Conservation (phyloP, 2,113 vertebrate genomes). For the Grus americana region DNA sequence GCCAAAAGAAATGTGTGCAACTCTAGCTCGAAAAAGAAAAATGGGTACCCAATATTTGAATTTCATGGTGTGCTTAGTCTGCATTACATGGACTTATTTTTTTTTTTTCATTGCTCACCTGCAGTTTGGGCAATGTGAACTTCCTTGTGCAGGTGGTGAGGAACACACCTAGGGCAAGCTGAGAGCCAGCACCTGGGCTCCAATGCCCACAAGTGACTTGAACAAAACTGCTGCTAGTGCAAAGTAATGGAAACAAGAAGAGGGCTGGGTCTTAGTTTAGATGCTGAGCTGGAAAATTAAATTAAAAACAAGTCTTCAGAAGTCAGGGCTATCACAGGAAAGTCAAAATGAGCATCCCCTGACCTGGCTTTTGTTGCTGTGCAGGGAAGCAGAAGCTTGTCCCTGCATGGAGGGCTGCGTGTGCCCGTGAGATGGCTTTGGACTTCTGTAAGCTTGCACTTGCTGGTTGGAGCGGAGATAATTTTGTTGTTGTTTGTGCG, state of each 20-base stretch:
- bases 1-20: neutral
- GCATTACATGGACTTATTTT: too few species aligned
- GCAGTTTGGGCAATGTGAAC: neutral
- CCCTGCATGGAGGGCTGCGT: neutral
- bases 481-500: neutral
- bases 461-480: neutral
- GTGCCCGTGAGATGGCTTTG: neutral
- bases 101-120: neutral
- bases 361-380: neutral
- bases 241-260: neutral
- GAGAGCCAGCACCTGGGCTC: neutral
- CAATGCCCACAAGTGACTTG: rapidly evolving
- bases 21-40: neutral
- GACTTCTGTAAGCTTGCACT: neutral
- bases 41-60: neutral
- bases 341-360: neutral
- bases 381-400: neutral
- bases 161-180: neutral
- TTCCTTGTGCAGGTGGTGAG: neutral
- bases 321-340: neutral
- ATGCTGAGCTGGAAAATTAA: conserved; percentile 24
- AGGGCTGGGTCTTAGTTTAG: neutral
- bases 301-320: neutral
- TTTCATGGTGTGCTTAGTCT: neutral
- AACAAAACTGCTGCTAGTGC: neutral